These are phyloP conservation scores for Tympanuchus pallidicinctus DNA, from an alignment of 2,113 vertebrate genomes.

Conservation along the genomic window DNA sequence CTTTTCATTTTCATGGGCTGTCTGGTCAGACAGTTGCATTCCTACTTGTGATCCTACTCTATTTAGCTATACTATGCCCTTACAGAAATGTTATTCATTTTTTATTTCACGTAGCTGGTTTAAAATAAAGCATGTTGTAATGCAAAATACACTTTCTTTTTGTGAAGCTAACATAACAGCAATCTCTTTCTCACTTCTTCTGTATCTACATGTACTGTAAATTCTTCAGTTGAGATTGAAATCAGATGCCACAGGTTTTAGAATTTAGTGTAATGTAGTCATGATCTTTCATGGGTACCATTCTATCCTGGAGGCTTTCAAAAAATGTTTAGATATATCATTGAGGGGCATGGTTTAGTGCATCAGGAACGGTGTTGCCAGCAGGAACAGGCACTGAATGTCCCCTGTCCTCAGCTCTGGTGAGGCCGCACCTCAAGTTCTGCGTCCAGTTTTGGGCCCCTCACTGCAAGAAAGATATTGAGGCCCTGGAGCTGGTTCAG, in stretches of 20 bases:
- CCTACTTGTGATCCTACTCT: neutral
- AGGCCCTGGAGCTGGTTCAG: no score
- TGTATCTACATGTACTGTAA: neutral
- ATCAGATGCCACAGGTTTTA: neutral
- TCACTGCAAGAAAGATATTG: no score
- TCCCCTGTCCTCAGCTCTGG: no score
- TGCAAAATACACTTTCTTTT: neutral
- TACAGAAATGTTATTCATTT: neutral
- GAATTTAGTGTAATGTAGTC: neutral
- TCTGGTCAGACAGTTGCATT: neutral
- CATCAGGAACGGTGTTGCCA: no score
- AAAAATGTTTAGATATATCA: no score
- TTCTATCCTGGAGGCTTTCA: no score
- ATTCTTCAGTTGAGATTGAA: neutral
- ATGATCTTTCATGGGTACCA: neutral
- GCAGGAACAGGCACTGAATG: no score
- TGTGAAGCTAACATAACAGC: neutral
- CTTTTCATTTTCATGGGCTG: neutral
- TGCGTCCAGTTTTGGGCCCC: no score
- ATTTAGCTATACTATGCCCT: neutral
- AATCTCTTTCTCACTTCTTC: neutral
- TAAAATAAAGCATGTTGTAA: neutral
- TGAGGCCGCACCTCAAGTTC: no score
- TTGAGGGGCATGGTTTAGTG: no score
- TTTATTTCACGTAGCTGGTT: neutral